These are phyloP conservation scores for Drosophila nannoptera DNA, from an alignment of 1,140 invertebrate genomes.

Conservation along the genomic window DNA sequence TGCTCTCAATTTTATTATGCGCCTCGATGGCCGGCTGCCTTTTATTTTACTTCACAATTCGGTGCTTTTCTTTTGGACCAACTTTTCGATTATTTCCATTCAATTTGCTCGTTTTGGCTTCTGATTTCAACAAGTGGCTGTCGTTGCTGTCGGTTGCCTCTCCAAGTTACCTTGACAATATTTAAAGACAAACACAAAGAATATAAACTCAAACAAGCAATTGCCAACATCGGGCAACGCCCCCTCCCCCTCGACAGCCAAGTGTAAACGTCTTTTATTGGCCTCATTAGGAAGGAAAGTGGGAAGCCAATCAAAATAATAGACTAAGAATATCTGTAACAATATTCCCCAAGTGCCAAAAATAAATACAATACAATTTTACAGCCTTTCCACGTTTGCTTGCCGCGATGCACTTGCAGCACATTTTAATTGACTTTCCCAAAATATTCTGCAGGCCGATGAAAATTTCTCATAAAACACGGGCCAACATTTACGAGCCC, in stretches of 20 bases:
- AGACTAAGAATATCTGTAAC: too few species aligned
- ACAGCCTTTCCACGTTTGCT: too few species aligned
- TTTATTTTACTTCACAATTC: not conserved
- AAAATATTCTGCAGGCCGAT: not conserved
- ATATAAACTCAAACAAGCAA: slow-evolving; percentile 46
- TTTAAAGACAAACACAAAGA: slow-evolving; percentile 29
- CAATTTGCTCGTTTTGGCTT: slow-evolving; percentile 41
- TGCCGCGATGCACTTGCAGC: not conserved
- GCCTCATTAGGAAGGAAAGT: too few species aligned
- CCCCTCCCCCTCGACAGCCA: not conserved
- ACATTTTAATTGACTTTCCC: slow-evolving; percentile 38
- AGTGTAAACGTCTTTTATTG: too few species aligned
- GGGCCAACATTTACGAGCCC: slow-evolving; percentile 37
- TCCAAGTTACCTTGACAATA: slow-evolving; percentile 28
- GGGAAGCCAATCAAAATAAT: too few species aligned
- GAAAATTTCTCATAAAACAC: slow-evolving; percentile 38
- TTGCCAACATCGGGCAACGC: slow-evolving; percentile 10
- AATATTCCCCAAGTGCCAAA: too few species aligned
- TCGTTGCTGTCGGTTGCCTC: not conserved
- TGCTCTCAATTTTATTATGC: slow-evolving; percentile 30
- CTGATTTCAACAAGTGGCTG: slow-evolving; percentile 37
- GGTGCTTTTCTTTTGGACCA: slow-evolving; percentile 17
- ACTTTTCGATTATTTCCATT: slow-evolving; percentile 49
- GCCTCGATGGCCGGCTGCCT: slow-evolving; percentile 25
- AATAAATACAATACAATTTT: too few species aligned